A percentile compares a stretch with the other conserved stretches of the same genome.
These are phyloP conservation scores for Pempheris klunzingeri DNA, from an alignment of 2,797 vertebrate genomes.

Conservation along the genomic window DNA sequence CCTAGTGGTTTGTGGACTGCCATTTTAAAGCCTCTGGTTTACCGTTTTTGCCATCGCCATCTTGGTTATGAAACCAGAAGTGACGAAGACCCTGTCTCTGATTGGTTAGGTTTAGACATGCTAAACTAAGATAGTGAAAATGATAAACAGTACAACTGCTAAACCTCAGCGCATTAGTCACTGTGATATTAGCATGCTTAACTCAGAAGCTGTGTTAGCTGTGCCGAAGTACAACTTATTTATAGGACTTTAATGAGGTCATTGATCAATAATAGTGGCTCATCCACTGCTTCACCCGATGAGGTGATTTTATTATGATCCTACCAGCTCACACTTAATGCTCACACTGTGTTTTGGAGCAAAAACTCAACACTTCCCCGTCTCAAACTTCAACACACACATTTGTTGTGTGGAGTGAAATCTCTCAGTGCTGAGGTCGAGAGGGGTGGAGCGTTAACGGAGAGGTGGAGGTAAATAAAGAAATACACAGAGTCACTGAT, in stretches of 20 bases:
- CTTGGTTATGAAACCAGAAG: too few species aligned
- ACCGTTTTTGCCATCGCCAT: too few species aligned
- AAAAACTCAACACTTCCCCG: neutral
- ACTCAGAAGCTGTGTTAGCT: neutral
- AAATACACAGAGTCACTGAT: neutral
- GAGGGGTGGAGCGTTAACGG: neutral
- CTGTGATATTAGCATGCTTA: too few species aligned
- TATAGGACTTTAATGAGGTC: neutral
- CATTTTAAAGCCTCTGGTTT: too few species aligned
- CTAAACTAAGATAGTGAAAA: too few species aligned
- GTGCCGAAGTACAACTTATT: neutral
- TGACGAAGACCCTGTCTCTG: too few species aligned
- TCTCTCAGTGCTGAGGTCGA: neutral
- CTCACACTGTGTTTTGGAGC: neutral
- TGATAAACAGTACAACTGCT: too few species aligned
- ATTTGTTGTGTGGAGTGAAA: neutral
- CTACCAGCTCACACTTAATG: neutral
- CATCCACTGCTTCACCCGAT: neutral
- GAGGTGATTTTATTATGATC: neutral
- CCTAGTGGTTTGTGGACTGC: too few species aligned
- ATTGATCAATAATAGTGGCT: neutral
- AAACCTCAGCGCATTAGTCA: too few species aligned
- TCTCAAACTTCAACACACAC: neutral
- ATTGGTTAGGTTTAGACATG: too few species aligned
- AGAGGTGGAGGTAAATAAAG: neutral